Conservation (phyloP, 2,888 invertebrate species). For the Cotesia congregata region DNA sequence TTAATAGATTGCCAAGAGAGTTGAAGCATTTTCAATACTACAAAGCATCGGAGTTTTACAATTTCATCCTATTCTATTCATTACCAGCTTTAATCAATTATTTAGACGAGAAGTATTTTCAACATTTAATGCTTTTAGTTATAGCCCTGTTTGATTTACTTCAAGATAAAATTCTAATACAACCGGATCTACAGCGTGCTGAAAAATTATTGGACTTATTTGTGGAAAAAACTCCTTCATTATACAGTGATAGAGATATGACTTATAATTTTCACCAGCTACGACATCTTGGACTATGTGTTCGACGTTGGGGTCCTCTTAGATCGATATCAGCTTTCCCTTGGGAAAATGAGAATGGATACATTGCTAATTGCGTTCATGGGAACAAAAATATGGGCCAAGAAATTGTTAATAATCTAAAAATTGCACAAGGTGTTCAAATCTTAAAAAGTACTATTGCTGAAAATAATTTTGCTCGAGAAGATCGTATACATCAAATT, state of each 20-base stretch:
- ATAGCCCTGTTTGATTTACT: conserved; percentile 43
- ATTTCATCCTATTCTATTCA: conserved; percentile 49
- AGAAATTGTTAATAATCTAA: neutral
- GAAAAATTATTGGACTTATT: conserved; percentile 44
- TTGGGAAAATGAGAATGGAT: neutral
- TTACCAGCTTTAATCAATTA: conserved; percentile 41
- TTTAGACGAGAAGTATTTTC: conserved; percentile 45
- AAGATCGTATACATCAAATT: neutral
- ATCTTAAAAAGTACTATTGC: neutral
- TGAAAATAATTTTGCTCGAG: neutral
- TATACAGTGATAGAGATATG: conserved; percentile 44
- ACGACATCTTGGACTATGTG: conserved; percentile 43
- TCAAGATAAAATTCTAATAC: conserved; percentile 34
- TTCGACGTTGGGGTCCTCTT: conserved; percentile 46
- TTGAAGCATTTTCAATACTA: conserved; percentile 33
- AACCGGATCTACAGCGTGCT: conserved; percentile 38
- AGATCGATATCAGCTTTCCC: conserved; percentile 5
- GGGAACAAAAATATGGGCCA: neutral
- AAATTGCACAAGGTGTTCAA: neutral
- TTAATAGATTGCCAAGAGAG: conserved; percentile 40
- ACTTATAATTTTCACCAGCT: conserved; percentile 52
- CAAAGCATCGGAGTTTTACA: conserved; percentile 49
- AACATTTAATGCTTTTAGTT: conserved; percentile 50
- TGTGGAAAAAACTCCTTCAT: conserved; percentile 43
- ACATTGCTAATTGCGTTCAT: neutral